phyloP scores from a whole-genome alignment of 2,797 vertebrate genomes.

The Enteromius thamalakanensis region DNA sequence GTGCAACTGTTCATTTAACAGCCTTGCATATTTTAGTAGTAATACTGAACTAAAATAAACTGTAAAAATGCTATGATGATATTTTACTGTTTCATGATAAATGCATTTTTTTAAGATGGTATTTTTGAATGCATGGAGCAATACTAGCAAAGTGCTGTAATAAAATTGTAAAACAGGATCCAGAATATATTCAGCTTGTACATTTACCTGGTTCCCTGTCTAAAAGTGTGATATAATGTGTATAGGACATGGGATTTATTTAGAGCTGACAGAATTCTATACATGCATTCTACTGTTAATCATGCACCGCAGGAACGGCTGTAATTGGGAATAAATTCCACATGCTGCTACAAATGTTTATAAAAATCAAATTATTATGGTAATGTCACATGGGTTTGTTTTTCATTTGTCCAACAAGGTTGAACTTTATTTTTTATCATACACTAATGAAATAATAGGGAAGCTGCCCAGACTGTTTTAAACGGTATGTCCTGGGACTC shows the following conservation, averaged over 20 bases:
- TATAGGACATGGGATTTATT: not conserved
- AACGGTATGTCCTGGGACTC: not conserved
- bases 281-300: not conserved
- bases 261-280: not conserved
- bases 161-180: not conserved
- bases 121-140: not conserved
- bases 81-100: not conserved
- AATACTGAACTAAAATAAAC: slow-evolving; percentile 10
- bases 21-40: not conserved
- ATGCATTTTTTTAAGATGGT: not conserved
- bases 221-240: not conserved
- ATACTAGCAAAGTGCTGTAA: not conserved
- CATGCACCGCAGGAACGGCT: not conserved
- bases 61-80: not conserved
- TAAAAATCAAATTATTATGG: not conserved
- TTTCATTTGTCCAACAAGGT: not conserved
- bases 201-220: not conserved
- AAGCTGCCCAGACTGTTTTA: not conserved
- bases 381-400: not conserved
- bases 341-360: not conserved
- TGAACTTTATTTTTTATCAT: slow-evolving; percentile 13
- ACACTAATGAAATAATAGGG: slow-evolving; percentile 20
- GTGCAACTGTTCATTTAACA: not conserved
- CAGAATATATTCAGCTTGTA: not conserved
- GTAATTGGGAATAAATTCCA: not conserved